Base-by-base conservation (phyloP, 2,113 vertebrate genomes). In the Albula glossodonta region DNA sequence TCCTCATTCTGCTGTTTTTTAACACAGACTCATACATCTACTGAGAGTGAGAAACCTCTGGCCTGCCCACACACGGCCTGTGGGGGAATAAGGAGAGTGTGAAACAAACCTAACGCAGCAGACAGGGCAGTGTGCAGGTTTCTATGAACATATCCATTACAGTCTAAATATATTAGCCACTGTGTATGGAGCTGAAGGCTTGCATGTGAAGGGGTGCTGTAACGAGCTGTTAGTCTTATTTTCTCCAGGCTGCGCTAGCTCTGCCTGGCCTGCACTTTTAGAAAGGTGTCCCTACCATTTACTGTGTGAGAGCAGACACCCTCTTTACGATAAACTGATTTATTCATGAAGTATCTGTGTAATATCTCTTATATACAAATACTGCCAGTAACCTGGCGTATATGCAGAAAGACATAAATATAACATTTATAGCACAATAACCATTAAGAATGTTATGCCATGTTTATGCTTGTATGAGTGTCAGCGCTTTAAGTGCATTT, bases 1-100 rank as follows among this genome's bases (percentile, higher is more conserved):
- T 80, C 7, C 7, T 66, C 22, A 6, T 51, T 19, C 88, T 86
- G 92, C n/a, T 85, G 19, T 79, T 80, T 17, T 80, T 80, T 90
- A 88, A 1, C 1, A 41, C 31, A 41, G 31, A 41, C 86, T 3
- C 88, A 85, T 50, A 85, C 53, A 50, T 80, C 84, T 5, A 31
- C 8, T 31, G 52, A 25, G 17, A 56, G 50, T 3, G 31, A 11
- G 3, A 17, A 22, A 31, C 25, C 17, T 15, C 19, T 70, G 84
- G 74, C 53, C 84, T 79, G 74, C 49, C 48, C 48, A 80, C 49
- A 60, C 48, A 11, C 2, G 0, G 57, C 22, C 84, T 60, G 51
- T 56, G 13, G 66, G 60, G 78, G 77, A 7, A 57, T 13, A 79
- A 41, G 60, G 51, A 84, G 51, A 81, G 82, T 83, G 53, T 66